phyloP scores from a whole-genome alignment of 2,797 vertebrate genomes.

The Coendou prehensilis region DNA sequence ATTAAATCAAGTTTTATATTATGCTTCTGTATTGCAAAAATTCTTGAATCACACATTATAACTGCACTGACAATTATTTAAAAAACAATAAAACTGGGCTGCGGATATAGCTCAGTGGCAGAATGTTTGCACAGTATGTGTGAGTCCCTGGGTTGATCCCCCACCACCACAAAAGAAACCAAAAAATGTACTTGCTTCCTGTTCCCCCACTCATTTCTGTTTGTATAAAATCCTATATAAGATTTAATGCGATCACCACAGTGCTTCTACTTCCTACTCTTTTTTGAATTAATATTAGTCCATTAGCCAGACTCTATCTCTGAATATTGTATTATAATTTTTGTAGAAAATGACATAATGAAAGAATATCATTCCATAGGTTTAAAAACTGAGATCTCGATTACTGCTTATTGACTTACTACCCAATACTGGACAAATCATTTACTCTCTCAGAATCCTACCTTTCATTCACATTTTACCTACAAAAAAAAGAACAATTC shows the following conservation, averaged over 20 bases:
- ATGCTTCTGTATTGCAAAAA: constrained; percentile 44
- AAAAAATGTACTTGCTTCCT: background rate
- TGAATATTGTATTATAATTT: constrained; percentile 17
- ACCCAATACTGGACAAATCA: background rate
- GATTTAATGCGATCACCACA: constrained; percentile 29
- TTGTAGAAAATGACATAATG: constrained; percentile 34
- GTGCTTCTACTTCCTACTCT: background rate
- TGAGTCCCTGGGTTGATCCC: background rate
- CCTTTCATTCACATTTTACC: constrained; percentile 56
- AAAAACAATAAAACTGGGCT: background rate
- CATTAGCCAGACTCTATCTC: background rate
- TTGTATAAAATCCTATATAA: constrained; percentile 46
- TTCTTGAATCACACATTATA: constrained; percentile 1
- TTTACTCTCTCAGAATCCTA: constrained; percentile 31
- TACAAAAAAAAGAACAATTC: constrained; percentile 35
- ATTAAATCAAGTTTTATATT: constrained; percentile 32
- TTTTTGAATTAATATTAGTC: constrained; percentile 27
- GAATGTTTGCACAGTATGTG: background rate
- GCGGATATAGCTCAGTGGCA: background rate
- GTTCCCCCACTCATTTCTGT: background rate
- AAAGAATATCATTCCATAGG: background rate
- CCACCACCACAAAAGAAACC: background rate
- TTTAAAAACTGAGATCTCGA: constrained; percentile 33
- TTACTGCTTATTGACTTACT: background rate
- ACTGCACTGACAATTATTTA: constrained; percentile 32